phyloP scores from a whole-genome alignment of 2,888 invertebrate species.

The Chloroclysta siterata region DNA sequence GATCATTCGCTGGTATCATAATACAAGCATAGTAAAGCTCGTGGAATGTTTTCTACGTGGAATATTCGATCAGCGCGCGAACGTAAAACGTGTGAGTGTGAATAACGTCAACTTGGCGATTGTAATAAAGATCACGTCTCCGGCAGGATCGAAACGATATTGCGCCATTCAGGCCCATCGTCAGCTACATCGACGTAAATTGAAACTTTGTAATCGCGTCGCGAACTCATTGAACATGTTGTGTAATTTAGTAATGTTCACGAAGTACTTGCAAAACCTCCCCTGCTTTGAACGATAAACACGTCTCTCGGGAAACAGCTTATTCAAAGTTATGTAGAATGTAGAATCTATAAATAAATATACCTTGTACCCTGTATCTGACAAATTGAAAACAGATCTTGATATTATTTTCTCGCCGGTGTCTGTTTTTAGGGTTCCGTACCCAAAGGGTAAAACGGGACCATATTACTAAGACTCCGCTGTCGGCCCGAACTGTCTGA shows the following conservation, averaged over 20 bases:
- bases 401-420: no score
- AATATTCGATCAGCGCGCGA: slow-evolving; percentile 24
- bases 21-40: slow-evolving; percentile 28
- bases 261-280: neutral
- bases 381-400: neutral
- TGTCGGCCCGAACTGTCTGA: no score
- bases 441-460: no score
- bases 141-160: slow-evolving; percentile 38
- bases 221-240: slow-evolving; percentile 36
- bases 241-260: slow-evolving; percentile 27
- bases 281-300: slow-evolving; percentile 11
- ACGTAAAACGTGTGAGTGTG: slow-evolving; percentile 20
- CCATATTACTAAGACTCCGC: no score
- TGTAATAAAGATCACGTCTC: slow-evolving; percentile 54
- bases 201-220: slow-evolving; percentile 50
- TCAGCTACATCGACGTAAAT: slow-evolving; percentile 44
- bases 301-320: slow-evolving; percentile 9
- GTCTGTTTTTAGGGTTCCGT: no score
- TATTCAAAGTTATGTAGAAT: slow-evolving; percentile 4
- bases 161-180: slow-evolving; percentile 40
- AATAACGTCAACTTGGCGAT: slow-evolving; percentile 38
- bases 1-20: slow-evolving; percentile 12
- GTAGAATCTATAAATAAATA: neutral
- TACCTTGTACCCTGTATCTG: neutral
- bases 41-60: slow-evolving; percentile 27